Base-by-base conservation (phyloP, 1,140 invertebrate genomes). In the Odontomachus brunneus region DNA sequence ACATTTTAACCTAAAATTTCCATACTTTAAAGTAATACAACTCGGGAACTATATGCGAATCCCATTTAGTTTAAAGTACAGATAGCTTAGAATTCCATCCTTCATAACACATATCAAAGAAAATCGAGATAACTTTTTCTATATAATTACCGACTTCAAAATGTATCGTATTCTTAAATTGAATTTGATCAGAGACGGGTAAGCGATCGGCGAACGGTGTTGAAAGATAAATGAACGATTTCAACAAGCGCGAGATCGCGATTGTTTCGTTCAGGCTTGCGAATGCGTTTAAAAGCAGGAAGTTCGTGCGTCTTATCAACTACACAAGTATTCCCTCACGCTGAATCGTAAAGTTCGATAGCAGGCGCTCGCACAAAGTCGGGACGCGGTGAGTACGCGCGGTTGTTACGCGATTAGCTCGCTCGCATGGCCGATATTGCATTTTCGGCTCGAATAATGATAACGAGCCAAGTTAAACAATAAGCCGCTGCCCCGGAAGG, bases 381-480 rank as follows among this genome's bases (percentile, higher is more conserved):
- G n/a, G n/a, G n/a, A n/a, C n/a, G n/a, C n/a, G n/a, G n/a, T n/a
- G n/a, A n/a, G n/a, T 22, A 26, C 24, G 15, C 14, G 11, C n/a
- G 24, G 55, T 84, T 82, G 71, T 76, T 59, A 86, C 59, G 49
- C 72, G 75, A 88, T 82, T 88, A 84, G 85, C 51, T 53, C 53
- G 71, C 71, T 88, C 73, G 75, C 19, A 53, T 57, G 26, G 49
- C 51, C 38, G 72, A 85, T 84, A 87, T 84, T 80, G n/a, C 71
- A 73, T 82, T 82, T 65, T 55, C 69, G 38, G 55, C 44, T 80
- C 51, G 51, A 86, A 24, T 44, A 66, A 87, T 84, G 60, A 62
- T 73, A 78, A 87, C 83, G 75, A 88, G 69, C 22, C 65, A 85
- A 87, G 76, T 85, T 83, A 59, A 84, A 88, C 62, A 87, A 88